Base-by-base conservation (phyloP, 1,140 invertebrate genomes). In the Bombus breviceps region DNA sequence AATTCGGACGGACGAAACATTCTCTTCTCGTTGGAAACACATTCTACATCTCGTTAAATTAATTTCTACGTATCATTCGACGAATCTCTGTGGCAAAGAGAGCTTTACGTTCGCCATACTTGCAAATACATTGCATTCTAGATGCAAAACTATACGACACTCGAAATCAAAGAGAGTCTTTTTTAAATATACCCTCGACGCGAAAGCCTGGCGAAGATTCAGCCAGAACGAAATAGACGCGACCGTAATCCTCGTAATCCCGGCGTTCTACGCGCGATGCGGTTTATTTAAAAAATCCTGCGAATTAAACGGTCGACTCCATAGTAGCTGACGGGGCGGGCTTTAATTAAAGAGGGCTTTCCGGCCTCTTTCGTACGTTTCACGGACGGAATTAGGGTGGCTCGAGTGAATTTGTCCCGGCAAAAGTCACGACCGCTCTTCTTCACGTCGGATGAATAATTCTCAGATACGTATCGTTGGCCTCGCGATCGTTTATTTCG, bases 281-380 rank as follows among this genome's bases (percentile, higher is more conserved):
- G 66, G 83, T 79, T 84, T 80, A 80, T 84, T 79, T 78, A 9
- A 72, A 84, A 72, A 62, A 43, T 47, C 53, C 53, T 13, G 0
- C 53, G 66, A 84, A 80, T 80, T 80, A 78, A 84, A 79, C 76
- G 68, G n/a, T 22, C 66, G n/a, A 25, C 10, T 3, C 53, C 43
- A 57, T 37, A 39, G 28, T 15, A 34, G 28, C 37, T 32, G 69
- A 57, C 37, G 39, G 34, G 22, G 3, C 59, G 5, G 22, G 41
- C 15, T 84, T 84, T 84, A 84, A 84, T 84, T 84, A 84, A 84
- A 83, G 76, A 57, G 53, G 72, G 75, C 53, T 79, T 83, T 25
- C 47, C 62, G 12, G 13, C 39, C 57, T 28, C 34, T 9, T 13
- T 15, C 25, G 34, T 34, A 37, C 62, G 32, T 41, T 41, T 34